Base-by-base conservation (phyloP, 2,113 vertebrate genomes). In the Erythrocercus mccallii region DNA sequence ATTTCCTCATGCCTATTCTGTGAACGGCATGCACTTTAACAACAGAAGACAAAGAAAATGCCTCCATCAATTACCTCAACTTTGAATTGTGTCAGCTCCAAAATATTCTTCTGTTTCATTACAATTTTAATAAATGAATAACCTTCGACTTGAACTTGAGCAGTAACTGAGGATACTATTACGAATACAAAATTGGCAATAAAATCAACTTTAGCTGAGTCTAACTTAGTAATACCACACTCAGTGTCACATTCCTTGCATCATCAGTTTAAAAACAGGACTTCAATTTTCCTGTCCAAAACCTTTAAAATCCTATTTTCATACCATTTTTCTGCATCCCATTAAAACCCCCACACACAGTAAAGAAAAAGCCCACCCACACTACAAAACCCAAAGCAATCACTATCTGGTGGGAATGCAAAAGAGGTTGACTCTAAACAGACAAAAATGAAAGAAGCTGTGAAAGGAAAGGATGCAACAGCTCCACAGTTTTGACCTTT, bases 391-490 rank as follows among this genome's bases (percentile, higher is more conserved):
- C 48, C 24, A 92, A 92, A 6, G 15, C 54, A 76, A 15, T 19
- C 70, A 57, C 56, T 72, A 1, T 56, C 38, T 58, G 16, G 58
- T 81, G 11, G 33, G 84, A 96, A 88, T 64, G 47, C 66, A 90
- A 42, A 68, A 69, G 28, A 47, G 33, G 28, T 42, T 68, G 45
- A n/a, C 51, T 78, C 70, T 69, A 47, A 96, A 92, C 9, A 93
- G 88, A 89, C n/a, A 71, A 91, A 94, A 88, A n/a, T 66, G 64
- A 96, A 91, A 88, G 62, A 79, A 97, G 60, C 10, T 91, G 24
- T 76, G 64, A 93, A 95, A 90, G 90, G 60, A 95, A 95, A 83
- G 76, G 88, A 91, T 64, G 60, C 45, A 81, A 95, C 70, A 85
- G 47, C 73, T 85, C 89, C 77, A 57, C 38, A 91, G 84, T 93